Percentiles rank a stretch among this genome's conserved stretches.
Conservation (phyloP, 2,113 vertebrate genomes). For the Coracopsis vasa region DNA sequence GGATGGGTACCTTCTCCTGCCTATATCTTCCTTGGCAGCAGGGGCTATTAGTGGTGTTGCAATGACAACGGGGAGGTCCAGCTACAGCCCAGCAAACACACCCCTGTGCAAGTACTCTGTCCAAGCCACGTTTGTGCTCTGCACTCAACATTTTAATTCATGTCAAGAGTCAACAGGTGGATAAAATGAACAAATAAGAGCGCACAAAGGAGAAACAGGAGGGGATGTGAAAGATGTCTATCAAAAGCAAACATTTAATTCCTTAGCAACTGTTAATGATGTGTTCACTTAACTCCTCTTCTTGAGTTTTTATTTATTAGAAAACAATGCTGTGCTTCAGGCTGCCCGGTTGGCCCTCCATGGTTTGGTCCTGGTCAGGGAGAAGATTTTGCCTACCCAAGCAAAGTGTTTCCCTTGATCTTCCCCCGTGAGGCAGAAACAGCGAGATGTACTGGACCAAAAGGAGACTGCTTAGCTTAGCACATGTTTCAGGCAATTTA, state of each 20-base stretch:
- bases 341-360: neutral
- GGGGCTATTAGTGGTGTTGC: neutral
- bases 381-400: neutral
- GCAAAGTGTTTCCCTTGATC: neutral
- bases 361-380: neutral
- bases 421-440: neutral
- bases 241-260: neutral
- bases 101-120: neutral
- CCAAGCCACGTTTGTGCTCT: neutral
- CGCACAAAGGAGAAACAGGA: neutral
- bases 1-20: neutral
- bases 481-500: neutral
- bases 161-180: neutral
- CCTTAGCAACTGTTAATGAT: neutral
- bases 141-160: neutral
- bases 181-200: neutral
- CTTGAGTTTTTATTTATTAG: neutral
- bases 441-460: neutral
- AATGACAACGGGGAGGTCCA: neutral
- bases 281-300: neutral
- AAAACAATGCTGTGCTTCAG: neutral
- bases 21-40: accelerated
- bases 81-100: neutral
- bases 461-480: neutral
- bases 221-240: neutral